phyloP scores from a whole-genome alignment of 1,140 invertebrate genomes.

The Brachionus plicatilis region DNA sequence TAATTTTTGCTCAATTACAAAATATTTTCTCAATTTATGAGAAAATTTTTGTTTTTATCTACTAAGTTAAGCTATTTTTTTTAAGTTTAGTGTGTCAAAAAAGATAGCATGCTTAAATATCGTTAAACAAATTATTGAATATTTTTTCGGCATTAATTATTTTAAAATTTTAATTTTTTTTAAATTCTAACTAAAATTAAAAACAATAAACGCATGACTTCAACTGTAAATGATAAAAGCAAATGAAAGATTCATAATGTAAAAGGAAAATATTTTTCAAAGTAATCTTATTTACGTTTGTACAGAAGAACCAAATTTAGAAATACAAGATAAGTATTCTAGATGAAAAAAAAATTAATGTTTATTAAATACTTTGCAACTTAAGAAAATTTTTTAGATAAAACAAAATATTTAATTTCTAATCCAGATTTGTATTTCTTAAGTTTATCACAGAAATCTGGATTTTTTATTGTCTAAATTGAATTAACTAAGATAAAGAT shows the following conservation, averaged over 20 bases:
- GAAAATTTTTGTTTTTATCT: not conserved
- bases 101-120: too few species aligned
- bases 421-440: not conserved
- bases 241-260: not conserved
- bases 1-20: not conserved
- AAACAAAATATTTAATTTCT: not conserved
- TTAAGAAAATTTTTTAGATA: not conserved
- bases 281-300: not conserved
- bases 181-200: not conserved
- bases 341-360: not conserved
- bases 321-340: not conserved
- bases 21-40: not conserved
- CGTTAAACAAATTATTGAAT: too few species aligned
- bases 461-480: not conserved
- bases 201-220: not conserved
- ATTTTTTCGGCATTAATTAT: not conserved
- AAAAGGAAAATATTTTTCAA: not conserved
- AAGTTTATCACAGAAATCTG: not conserved
- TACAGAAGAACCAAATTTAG: not conserved
- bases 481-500: not conserved
- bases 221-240: not conserved
- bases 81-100: too few species aligned
- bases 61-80: not conserved
- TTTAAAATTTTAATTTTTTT: not conserved
- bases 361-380: not conserved